Evolutionary conservation across 2,113 vertebrate genomes (phyloP), one percentile per base, ranked within the genome.

Genomic region (Labrus mixtus): DNA sequence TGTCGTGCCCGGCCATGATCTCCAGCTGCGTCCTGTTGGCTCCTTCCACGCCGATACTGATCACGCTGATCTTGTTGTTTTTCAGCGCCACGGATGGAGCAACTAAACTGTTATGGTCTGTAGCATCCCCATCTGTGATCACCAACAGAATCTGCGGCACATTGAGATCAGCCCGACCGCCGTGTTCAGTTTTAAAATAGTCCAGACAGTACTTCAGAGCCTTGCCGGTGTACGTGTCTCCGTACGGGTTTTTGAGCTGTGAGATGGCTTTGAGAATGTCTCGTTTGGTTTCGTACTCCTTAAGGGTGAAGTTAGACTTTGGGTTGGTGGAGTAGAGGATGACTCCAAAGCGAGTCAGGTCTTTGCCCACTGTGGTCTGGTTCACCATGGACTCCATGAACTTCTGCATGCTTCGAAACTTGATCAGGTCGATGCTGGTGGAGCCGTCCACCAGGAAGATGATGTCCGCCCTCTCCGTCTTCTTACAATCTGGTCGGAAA

Each of bases 391-490:
- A 89, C 8, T 51, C 60, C 93, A 96, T 95, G 11, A 96, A 95
- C 4, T 2, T 82, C 66, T 85, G 80, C 89, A 96, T 94, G 63
- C 76, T 93, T 29, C 50, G 48, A 62, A 95, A 95, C 85, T 2
- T 7, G n/a, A n/a, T n/a, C n/a, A 0, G 0, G 0, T 0, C 0
- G 43, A 95, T 89, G 60, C 88, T 92, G 1, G 45, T 77, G 29
- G 94, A 96, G 50, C 91, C 89, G 7, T 96, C 94, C 39, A 96
- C 92, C 66, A 95, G 72, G 86, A 96, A 96, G 36, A 96, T 94
- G 7, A 96, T 93, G 81, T 96, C 96, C 3, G 95, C 95, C 25
- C 82, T 75, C 45, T 94, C 90, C 5, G 85, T 93, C 81, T 80
- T 94, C 78, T 89, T 90, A 83, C 95, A 96, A 0, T 78, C 95